These are phyloP conservation scores for Grammomys surdaster DNA, from an alignment of 2,113 vertebrate genomes.

Conservation along the genomic window DNA sequence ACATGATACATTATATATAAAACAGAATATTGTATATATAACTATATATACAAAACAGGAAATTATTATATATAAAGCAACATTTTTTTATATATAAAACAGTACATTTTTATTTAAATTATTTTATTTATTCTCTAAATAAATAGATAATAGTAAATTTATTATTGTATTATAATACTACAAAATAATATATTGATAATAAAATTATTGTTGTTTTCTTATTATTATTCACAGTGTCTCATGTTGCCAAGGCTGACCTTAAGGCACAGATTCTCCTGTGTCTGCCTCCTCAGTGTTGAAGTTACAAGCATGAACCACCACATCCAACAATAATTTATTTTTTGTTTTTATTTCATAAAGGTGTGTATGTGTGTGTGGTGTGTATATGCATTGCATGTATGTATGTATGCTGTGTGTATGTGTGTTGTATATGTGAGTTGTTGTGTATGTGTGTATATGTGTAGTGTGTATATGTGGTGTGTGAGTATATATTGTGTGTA, in stretches of 20 bases:
- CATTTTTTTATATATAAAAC: neutral
- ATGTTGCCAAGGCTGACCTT: neutral
- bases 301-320: neutral
- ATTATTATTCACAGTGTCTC: neutral
- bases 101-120: neutral
- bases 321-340: neutral
- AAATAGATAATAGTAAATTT: neutral
- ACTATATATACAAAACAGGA: no score
- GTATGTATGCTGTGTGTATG: no score
- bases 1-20: no score
- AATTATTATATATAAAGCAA: no score
- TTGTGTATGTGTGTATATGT: no score
- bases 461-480: neutral
- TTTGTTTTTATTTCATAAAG: neutral
- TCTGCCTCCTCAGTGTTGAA: neutral
- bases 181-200: neutral
- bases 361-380: neutral
- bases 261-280: neutral
- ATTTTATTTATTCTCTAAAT: neutral
- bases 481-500: no score
- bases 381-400: no score
- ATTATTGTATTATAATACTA: no score
- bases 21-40: no score
- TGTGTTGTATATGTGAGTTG: no score
- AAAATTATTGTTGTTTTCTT: neutral